Evolutionary conservation across 92 coral and sea anemone species (phyloP), one percentile per base, ranked within the genome.

Genomic region (Umimayanthus chanpuru): DNA sequence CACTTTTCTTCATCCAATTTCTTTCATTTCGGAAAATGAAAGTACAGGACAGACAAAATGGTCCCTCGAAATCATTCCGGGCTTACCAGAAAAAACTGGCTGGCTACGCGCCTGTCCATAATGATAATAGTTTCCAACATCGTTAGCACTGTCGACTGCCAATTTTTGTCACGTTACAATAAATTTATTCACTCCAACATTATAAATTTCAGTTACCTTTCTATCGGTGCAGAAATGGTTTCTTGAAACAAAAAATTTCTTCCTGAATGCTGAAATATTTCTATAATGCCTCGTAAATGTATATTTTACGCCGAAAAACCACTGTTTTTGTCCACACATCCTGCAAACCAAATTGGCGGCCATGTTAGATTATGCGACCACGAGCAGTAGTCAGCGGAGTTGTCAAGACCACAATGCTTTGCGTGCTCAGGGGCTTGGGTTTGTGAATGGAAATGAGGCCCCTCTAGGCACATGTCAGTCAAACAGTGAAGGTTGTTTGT

Each of bases 401-500:
- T 68, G 4, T 41, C 4, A 15, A 40, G 20, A 15, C 85, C 71
- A 81, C 65, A 70, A 83, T 83, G 87, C 87, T 43, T 47, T 83
- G 87, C 78, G 87, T 56, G 55, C 77, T 50, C 16, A 50, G 41
- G 87, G 87, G 77, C 40, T 50, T 49, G 65, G 40, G 77, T 14
- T 68, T 41, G 76, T 83, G 77, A 83, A 83, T 83, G n/a, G 78
- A 83, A 80, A 41, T 83, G 87, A 83, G 77, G 67, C 41, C 87
- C 87, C 87, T 83, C 87, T 83, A 25, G 16, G 79, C 28, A 68
- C 87, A 83, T 68, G 78, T 68, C 41, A 7, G 20, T 6, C 77
- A 32, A 81, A 39, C 47, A 30, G 40, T 1, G 2, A 6, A 32
- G 36, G 9, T n/a, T 21, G 4, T 4, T 14, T 15, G 87, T 12